A percentile compares a stretch with the other conserved stretches of the same genome.
phyloP scores from a whole-genome alignment of 2,888 invertebrate species.

The Temnothorax unifasciatus region DNA sequence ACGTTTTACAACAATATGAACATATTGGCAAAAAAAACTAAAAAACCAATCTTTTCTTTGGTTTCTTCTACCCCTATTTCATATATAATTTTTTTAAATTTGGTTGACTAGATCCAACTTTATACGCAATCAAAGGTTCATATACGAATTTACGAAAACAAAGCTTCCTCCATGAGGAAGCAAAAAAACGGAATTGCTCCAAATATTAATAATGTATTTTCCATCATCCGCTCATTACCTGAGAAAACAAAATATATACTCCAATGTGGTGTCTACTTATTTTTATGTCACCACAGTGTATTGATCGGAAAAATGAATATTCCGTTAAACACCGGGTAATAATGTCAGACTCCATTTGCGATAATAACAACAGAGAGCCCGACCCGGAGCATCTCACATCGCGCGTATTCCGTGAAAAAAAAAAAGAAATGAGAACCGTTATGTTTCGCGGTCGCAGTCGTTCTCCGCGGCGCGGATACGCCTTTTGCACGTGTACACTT shows the following conservation, averaged over 20 bases:
- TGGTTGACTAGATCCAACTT: no score
- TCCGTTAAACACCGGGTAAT: slow-evolving; percentile 7
- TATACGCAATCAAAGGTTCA: no score
- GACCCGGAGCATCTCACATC: neutral
- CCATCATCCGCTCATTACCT: neutral
- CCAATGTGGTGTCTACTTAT: neutral
- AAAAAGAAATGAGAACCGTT: slow-evolving; percentile 29
- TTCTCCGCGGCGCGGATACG: slow-evolving; percentile 19
- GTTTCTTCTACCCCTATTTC: no score
- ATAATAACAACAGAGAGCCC: slow-evolving; percentile 13
- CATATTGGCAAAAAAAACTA: no score
- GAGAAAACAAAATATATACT: neutral
- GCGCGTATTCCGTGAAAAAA: neutral
- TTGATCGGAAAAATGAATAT: slow-evolving; percentile 18
- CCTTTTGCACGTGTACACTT: slow-evolving; percentile 34
- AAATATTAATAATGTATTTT: neutral
- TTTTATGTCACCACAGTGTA: neutral
- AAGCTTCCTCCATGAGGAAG: no score
- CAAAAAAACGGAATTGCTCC: neutral
- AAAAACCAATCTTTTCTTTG: no score
- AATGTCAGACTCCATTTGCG: slow-evolving; percentile 8
- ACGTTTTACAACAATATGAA: no score
- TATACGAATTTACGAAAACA: no score
- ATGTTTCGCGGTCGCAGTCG: slow-evolving; percentile 7
- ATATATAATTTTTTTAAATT: no score